Base-by-base conservation (phyloP, 2,797 vertebrate genomes). In the Notolabrus celidotus region DNA sequence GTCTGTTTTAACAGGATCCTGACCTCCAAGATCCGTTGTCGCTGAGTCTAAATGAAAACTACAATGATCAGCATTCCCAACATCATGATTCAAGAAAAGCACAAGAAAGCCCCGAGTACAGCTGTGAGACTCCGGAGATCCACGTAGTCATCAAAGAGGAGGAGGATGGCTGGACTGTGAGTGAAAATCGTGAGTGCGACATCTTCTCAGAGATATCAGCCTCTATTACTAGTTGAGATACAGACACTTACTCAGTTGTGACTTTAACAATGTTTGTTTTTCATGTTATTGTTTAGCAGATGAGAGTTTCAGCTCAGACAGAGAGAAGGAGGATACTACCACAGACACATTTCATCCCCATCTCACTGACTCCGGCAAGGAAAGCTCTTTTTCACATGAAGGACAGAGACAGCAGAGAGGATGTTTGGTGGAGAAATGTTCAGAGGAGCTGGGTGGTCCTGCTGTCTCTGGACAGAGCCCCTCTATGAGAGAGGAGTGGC, bases 91-190 rank as follows among this genome's bases (percentile, higher is more conserved):
- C 59, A 0, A 75, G 17, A 71, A 71, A 76, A 75, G 54, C 56
- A 53, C 25, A 45, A 15, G 16, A 1, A n/a, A 83, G 80, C 50
- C 75, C 75, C 0, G 49, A 70, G 25, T 77, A 65, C 10, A 72
- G 51, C 1, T 79, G 81, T 42, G 67, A 90, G 36, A 79, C 71
- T 8, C 74, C 87, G 61, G 84, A 86, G 12, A 86, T 90, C 59
- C 67, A 34, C 46, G 84, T 86, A 1, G 79, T 87, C 71, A 87
- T 87, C 51, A 85, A 89, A 85, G 89, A 88, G 56, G 87, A 91
- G 43, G 89, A 91, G 46, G 88, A 89, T n/a, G 68, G 74, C 66
- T 89, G 86, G 82, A 86, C 76, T 74, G 84, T 81, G 74, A 88
- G 68, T 85, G 86, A 87, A 60, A 82, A 83, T 61, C 15, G 89